phyloP scores from a whole-genome alignment of 2,797 vertebrate genomes.

The Tangara arthus region DNA sequence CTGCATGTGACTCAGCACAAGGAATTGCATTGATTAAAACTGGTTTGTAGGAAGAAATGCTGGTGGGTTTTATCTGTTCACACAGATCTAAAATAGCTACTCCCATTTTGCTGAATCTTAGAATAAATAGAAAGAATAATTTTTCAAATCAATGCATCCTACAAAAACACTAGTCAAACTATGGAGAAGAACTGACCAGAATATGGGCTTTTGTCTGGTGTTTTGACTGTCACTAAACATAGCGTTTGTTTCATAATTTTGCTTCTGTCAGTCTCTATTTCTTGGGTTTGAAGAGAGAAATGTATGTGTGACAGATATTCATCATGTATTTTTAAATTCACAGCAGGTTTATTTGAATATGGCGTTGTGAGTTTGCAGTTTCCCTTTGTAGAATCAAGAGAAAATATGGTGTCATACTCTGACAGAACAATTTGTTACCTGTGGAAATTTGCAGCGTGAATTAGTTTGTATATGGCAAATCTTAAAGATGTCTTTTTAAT shows the following conservation, averaged over 20 bases:
- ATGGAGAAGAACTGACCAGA: neutral
- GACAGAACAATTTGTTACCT: neutral
- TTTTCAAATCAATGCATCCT: neutral
- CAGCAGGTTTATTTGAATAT: neutral
- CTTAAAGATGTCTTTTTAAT: neutral
- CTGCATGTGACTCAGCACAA: neutral
- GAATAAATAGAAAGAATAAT: neutral
- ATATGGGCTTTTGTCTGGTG: neutral
- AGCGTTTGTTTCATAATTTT: neutral
- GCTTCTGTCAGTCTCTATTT: neutral
- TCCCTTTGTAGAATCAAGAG: constrained; percentile 3
- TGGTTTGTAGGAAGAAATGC: neutral
- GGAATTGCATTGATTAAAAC: neutral
- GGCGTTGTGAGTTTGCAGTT: neutral
- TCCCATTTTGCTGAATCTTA: neutral
- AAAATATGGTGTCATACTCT: neutral
- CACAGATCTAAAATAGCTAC: neutral
- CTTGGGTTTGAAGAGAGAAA: neutral
- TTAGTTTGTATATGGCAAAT: neutral
- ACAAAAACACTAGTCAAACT: neutral
- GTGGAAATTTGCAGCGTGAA: neutral
- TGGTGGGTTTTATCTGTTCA: neutral
- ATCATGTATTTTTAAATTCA: neutral
- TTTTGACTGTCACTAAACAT: neutral
- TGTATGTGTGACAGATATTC: neutral